These are phyloP conservation scores for Acrocyrtus sp. DNA, from an alignment of 2,888 invertebrate genomes.

Conservation along the genomic window DNA sequence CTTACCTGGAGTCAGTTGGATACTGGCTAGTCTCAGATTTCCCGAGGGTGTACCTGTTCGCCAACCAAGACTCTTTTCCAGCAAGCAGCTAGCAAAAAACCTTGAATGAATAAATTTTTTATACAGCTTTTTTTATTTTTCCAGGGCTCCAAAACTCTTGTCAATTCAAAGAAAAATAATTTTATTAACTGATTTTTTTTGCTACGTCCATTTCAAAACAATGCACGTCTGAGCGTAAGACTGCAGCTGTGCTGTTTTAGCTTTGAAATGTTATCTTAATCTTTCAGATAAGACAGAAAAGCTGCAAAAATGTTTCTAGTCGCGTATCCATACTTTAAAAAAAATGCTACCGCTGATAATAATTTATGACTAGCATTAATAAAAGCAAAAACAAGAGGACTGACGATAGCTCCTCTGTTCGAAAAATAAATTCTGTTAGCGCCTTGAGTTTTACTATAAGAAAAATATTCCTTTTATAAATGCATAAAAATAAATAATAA, in stretches of 20 bases:
- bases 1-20: conserved; percentile 27
- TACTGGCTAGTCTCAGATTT: conserved; percentile 31
- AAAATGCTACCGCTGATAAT: neutral
- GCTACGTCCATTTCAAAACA: neutral
- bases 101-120: neutral
- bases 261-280: neutral
- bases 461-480: neutral
- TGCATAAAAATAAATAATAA: neutral
- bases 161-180: neutral
- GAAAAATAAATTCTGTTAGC: neutral
- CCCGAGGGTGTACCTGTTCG: conserved; percentile 29
- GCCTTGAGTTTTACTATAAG: neutral
- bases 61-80: conserved; percentile 22
- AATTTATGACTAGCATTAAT: neutral
- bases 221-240: neutral
- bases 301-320: neutral
- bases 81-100: neutral
- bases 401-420: neutral
- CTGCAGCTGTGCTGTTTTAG: neutral
- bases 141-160: neutral
- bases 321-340: neutral
- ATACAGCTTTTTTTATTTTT: neutral
- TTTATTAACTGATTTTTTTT: neutral
- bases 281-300: neutral
- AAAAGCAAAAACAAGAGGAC: conserved; percentile 3